Evolutionary conservation across 2,797 vertebrate genomes (phyloP).

Genomic region (Orientallactaga sibirica): DNA sequence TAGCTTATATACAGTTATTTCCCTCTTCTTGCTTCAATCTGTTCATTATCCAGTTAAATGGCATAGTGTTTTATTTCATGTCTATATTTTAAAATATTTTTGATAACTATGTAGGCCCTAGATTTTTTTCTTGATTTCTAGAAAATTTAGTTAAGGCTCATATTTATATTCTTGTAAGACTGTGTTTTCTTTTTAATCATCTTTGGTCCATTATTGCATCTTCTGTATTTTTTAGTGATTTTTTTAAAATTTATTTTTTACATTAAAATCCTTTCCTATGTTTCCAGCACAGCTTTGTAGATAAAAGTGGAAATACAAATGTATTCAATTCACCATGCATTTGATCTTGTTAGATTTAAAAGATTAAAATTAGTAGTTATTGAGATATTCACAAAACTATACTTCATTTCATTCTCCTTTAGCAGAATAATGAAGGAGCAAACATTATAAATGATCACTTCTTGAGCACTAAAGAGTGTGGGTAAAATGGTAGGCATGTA

Average conservation of each 20-base stretch:
- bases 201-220: neutral
- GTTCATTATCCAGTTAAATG: neutral
- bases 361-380: neutral
- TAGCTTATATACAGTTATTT: neutral
- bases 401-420: neutral
- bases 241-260: neutral
- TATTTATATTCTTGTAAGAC: neutral
- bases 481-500: neutral
- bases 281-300: neutral
- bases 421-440: neutral
- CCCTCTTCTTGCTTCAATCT: slow-evolving; percentile 14
- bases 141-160: neutral
- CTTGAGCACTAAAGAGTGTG: neutral
- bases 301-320: neutral
- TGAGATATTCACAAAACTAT: neutral
- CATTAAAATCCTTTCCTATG: neutral
- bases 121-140: slow-evolving; percentile 20
- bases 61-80: slow-evolving; percentile 14
- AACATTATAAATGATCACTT: neutral
- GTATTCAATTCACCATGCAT: neutral
- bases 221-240: neutral
- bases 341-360: neutral
- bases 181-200: neutral
- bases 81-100: neutral
- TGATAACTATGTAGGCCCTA: neutral